Evolutionary conservation across 2,113 vertebrate species (phyloP).

Genomic region (Prochilodus magdalenae): DNA sequence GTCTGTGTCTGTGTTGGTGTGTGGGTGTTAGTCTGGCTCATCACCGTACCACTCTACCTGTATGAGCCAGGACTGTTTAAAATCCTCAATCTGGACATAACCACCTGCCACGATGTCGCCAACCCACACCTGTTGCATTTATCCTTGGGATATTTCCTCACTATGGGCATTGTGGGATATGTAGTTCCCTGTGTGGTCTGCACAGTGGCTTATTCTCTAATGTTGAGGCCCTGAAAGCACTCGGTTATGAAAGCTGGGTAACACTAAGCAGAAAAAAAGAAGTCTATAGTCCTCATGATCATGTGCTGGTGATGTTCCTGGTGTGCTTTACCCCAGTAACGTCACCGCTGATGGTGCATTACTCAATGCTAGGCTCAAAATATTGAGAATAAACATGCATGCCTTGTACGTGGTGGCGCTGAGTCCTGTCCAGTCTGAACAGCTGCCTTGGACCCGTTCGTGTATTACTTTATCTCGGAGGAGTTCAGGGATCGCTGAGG

Average conservation of each 20-base stretch:
- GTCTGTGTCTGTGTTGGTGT: slow-evolving; percentile 67
- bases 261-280: no score
- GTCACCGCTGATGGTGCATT: no score
- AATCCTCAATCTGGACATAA: slow-evolving; percentile 77
- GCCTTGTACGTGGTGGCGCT: no score
- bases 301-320: no score
- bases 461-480: no score
- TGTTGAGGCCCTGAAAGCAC: slow-evolving; percentile 82
- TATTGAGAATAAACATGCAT: no score
- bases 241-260: slow-evolving; percentile 57
- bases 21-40: slow-evolving; percentile 72
- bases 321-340: no score
- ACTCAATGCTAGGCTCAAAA: no score
- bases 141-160: slow-evolving; percentile 82
- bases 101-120: slow-evolving; percentile 91
- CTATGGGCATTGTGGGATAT: slow-evolving; percentile 69
- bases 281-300: no score
- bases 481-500: no score
- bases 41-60: slow-evolving; percentile 85
- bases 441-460: no score
- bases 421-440: no score
- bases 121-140: slow-evolving; percentile 49
- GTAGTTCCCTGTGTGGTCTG: slow-evolving; percentile 86
- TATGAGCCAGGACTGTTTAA: slow-evolving; percentile 79
- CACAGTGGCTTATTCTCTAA: slow-evolving; percentile 78